Conservation (phyloP, 30 jellyfish, hydroid and myxozoan species). For the Aurelia coerulea region DNA sequence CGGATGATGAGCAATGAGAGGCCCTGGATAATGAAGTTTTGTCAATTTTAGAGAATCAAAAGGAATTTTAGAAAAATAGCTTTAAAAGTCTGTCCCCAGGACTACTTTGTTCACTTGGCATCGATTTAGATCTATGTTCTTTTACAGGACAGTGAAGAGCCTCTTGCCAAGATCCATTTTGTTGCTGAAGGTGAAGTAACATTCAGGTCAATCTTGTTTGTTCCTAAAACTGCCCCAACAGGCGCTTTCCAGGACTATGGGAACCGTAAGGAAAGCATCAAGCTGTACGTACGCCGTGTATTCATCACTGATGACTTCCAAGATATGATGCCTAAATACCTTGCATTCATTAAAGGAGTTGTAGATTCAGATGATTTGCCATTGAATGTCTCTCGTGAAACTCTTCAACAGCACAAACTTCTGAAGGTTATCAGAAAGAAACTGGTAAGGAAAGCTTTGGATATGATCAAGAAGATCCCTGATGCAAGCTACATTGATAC, state of each 20-base stretch:
- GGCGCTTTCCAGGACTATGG: constrained; percentile 98
- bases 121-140: not conserved
- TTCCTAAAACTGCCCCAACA: constrained; percentile 93
- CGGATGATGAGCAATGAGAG: too few relatives aligned
- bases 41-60: too few relatives aligned
- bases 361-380: constrained; percentile 99
- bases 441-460: constrained; percentile 94
- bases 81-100: too few relatives aligned
- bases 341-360: constrained; percentile 91
- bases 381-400: constrained; percentile 99
- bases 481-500: constrained; percentile 91
- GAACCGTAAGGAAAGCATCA: constrained; percentile 89
- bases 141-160: constrained; percentile 90
- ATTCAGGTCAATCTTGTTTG: constrained; percentile 93
- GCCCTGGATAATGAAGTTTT: not conserved
- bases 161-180: constrained; percentile 98
- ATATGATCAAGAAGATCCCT: constrained; percentile 95
- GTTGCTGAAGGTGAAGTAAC: constrained; percentile 99
- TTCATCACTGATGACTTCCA: constrained; percentile 97
- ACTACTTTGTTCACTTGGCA: too few relatives aligned
- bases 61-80: too few relatives aligned
- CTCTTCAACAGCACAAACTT: constrained; percentile 95
- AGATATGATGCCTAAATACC: constrained; percentile 97
- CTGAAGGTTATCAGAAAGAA: constrained; percentile 96
- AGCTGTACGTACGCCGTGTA: constrained; percentile 96